These are phyloP conservation scores for Lomographa bimaculata DNA, from an alignment of 2,888 invertebrate species.

Conservation along the genomic window DNA sequence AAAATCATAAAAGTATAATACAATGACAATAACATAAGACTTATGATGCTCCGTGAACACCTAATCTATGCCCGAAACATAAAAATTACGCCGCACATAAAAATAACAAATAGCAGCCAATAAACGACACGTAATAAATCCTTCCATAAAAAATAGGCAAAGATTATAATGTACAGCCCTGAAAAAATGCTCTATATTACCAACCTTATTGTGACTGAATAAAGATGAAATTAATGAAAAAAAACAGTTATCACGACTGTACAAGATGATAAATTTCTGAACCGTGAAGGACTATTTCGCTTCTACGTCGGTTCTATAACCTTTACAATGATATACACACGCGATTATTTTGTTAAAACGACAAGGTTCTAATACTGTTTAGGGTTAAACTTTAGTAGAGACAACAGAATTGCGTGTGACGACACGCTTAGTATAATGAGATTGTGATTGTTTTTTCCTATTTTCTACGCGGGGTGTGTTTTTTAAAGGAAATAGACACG, in stretches of 20 bases:
- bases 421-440: constrained; percentile 61
- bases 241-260: constrained; percentile 15
- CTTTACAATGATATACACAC: no score
- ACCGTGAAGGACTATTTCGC: constrained; percentile 15
- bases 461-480: constrained; percentile 43
- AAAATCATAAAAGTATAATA: no score
- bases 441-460: constrained; percentile 60
- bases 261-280: constrained; percentile 11
- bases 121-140: constrained; percentile 38
- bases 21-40: no score
- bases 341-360: background rate
- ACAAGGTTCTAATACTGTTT: constrained; percentile 1
- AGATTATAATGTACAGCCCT: constrained; percentile 31
- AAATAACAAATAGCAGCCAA: constrained; percentile 37
- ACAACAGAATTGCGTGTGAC: constrained; percentile 58
- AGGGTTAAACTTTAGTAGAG: constrained; percentile 14
- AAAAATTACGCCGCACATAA: constrained; percentile 27
- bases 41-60: constrained; percentile 15
- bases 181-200: constrained; percentile 1
- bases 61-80: constrained; percentile 22
- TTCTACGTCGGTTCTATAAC: background rate
- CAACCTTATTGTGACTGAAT: constrained; percentile 4
- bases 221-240: constrained; percentile 5
- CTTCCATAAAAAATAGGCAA: constrained; percentile 33
- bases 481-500: constrained; percentile 20